Evolutionary conservation across 2,797 vertebrate genomes (phyloP).

Genomic region (Nyctalus aviator): DNA sequence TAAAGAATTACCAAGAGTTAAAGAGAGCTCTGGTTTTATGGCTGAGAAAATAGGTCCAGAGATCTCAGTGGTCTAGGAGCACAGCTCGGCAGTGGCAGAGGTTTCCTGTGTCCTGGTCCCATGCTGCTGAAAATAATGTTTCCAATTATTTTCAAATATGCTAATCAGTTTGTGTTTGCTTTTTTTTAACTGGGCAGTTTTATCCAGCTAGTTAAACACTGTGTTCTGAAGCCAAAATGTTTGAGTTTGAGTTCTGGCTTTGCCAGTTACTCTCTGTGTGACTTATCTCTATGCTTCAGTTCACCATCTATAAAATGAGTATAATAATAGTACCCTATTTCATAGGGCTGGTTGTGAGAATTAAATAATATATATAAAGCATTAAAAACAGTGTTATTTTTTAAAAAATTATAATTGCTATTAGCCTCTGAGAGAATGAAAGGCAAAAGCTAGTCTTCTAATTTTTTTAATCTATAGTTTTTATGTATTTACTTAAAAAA

Average conservation of each 20-base stretch:
- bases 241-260: conserved; percentile 10
- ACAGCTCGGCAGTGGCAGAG: background rate
- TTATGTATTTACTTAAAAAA: background rate
- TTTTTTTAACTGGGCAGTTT: background rate
- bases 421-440: conserved; percentile 24
- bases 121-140: background rate
- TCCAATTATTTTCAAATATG: background rate
- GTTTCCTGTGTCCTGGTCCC: background rate
- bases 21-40: background rate
- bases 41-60: conserved; percentile 7
- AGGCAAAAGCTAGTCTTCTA: background rate
- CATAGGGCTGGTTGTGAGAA: background rate
- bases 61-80: background rate
- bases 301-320: background rate
- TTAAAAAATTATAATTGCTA: background rate
- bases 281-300: background rate
- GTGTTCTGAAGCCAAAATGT: conserved; percentile 19
- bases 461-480: background rate
- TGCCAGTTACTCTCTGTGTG: background rate
- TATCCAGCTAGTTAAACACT: conserved; percentile 18
- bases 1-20: conserved; percentile 3
- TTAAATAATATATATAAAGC: conserved; percentile 40
- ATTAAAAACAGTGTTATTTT: background rate
- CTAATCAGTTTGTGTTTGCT: background rate
- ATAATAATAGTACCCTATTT: conserved; percentile 3